A percentile compares a stretch with the other conserved stretches of the same genome.
Conservation (phyloP, 2,888 invertebrate genomes). For the Dasypogon diadema region DNA sequence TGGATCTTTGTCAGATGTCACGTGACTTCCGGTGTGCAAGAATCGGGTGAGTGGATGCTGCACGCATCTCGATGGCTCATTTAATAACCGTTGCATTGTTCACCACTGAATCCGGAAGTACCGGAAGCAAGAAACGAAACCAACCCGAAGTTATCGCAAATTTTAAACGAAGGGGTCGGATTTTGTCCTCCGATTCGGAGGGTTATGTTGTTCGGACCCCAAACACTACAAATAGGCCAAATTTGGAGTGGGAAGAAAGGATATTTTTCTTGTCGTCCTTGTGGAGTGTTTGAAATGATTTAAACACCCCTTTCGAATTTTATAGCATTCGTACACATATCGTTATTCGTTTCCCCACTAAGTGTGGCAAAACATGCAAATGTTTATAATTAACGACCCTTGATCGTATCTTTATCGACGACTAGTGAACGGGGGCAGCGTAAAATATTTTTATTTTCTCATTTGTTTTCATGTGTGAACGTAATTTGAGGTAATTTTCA, state of each 20-base stretch:
- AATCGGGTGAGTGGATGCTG: conserved; percentile 6
- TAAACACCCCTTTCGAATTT: neutral
- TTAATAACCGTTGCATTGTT: conserved; percentile 51
- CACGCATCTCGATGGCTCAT: conserved; percentile 50
- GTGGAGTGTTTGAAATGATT: neutral
- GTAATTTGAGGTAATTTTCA: neutral
- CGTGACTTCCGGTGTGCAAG: conserved; percentile 46
- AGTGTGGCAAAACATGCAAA: conserved; percentile 27
- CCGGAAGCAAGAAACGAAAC: conserved; percentile 49
- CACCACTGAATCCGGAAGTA: conserved; percentile 31
- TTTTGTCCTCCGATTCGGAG: neutral
- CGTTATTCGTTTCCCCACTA: conserved; percentile 11
- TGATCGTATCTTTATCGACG: conserved; percentile 17
- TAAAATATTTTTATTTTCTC: neutral
- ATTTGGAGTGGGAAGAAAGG: neutral
- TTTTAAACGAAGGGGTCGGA: conserved; percentile 39
- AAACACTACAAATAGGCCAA: neutral
- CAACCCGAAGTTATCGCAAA: conserved; percentile 36
- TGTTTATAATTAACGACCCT: conserved; percentile 17
- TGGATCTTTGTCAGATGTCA: conserved; percentile 49
- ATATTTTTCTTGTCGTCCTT: neutral
- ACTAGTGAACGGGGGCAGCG: conserved; percentile 4
- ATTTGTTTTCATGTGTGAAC: conserved; percentile 4
- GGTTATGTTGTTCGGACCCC: neutral
- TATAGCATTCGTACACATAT: conserved; percentile 10